phyloP scores from a whole-genome alignment of 2,797 vertebrate species.

The Oceanodroma leucorhoa region DNA sequence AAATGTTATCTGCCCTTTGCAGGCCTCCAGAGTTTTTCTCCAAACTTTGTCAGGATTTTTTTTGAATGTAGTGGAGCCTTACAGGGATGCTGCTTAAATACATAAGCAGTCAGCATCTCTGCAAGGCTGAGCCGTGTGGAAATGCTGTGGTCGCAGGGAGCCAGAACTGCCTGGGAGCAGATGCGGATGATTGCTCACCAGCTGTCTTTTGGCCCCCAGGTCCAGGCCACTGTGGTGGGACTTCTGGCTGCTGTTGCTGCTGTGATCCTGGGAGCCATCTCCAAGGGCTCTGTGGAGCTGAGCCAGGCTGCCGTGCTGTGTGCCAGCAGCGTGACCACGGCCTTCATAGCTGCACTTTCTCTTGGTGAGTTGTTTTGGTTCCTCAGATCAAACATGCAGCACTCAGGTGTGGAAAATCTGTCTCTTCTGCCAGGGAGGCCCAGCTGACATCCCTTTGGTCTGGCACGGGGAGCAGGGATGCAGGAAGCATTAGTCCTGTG shows the following conservation, averaged over 20 bases:
- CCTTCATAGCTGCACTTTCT: conserved; percentile 89
- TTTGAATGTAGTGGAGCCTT: background rate
- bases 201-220: conserved; percentile 73
- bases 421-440: background rate
- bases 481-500: background rate
- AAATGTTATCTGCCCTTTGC: conserved; percentile 24
- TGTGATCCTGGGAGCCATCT: conserved; percentile 84
- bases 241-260: conserved; percentile 91
- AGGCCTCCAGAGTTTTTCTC: background rate
- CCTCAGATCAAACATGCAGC: background rate
- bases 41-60: background rate
- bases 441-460: background rate
- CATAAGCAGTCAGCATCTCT: background rate
- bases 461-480: background rate
- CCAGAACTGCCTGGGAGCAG: background rate
- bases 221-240: conserved; percentile 93
- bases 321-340: conserved; percentile 91
- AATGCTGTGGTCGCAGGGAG: background rate
- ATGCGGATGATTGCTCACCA: background rate
- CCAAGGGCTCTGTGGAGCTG: conserved; percentile 84
- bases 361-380: conserved; percentile 80
- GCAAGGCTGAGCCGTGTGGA: background rate
- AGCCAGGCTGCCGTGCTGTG: conserved; percentile 88
- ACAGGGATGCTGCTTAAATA: background rate
- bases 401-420: background rate